Evolutionary conservation across 30 jellyfish, hydroid and myxozoan genomes (phyloP), one percentile per base, ranked within the genome.

Genomic region (Morbakka virulenta): DNA sequence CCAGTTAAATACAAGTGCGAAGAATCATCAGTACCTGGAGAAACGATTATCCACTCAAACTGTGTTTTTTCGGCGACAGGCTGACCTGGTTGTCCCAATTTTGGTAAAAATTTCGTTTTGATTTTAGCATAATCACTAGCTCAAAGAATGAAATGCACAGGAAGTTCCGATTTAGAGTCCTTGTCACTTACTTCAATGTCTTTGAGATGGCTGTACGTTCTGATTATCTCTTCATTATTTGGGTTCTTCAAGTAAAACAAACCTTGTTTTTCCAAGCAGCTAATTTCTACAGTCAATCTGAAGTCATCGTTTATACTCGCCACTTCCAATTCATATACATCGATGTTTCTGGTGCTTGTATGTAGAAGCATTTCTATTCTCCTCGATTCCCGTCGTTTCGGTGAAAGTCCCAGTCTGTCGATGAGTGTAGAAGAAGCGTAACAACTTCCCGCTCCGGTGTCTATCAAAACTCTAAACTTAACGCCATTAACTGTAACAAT

Each of bases 391-490:
- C 41, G 53, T 0, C 2, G n/a, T n/a, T n/a, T n/a, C n/a, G n/a
- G n/a, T n/a, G n/a, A n/a, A n/a, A n/a, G n/a, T n/a, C n/a, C n/a
- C n/a, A n/a, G n/a, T n/a, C n/a, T n/a, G n/a, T n/a, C n/a, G n/a
- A n/a, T n/a, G n/a, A n/a, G n/a, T n/a, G n/a, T n/a, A n/a, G n/a
- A n/a, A n/a, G n/a, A n/a, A n/a, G n/a, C n/a, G n/a, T n/a, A n/a
- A n/a, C n/a, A 86, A 76, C 89, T 71, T 11, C 96, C 84, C 3
- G 96, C 96, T 32, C 95, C 96, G 2, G 96, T 48, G n/a, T n/a
- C n/a, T n/a, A n/a, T n/a, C n/a, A n/a, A n/a, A n/a, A n/a, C n/a
- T n/a, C n/a, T n/a, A n/a, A n/a, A n/a, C n/a, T n/a, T n/a, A n/a
- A n/a, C n/a, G n/a, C n/a, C n/a, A n/a, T n/a, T n/a, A n/a, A n/a